Conservation (phyloP, 2,113 vertebrate species). For the Tragelaphus scriptus region DNA sequence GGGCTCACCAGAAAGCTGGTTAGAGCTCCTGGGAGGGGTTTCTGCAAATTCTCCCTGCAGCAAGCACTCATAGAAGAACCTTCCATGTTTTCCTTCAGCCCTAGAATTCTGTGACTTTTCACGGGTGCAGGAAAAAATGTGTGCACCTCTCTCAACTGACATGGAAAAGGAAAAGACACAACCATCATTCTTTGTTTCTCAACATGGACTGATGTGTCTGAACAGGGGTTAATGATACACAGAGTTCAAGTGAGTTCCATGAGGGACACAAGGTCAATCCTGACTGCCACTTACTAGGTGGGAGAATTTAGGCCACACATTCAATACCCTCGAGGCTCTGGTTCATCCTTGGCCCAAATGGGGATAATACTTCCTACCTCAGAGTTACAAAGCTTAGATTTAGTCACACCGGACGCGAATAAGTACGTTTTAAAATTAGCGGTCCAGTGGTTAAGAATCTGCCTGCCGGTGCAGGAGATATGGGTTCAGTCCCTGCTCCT, state of each 20-base stretch:
- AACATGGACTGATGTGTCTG: background rate
- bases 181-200: background rate
- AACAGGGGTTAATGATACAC: background rate
- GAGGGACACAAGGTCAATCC: background rate
- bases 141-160: background rate
- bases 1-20: constrained; percentile 1
- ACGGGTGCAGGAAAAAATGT: background rate
- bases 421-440: background rate
- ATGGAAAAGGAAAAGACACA: background rate
- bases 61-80: background rate
- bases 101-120: background rate
- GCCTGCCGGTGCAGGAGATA: background rate
- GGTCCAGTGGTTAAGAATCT: background rate
- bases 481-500: background rate
- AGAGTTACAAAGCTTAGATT: background rate
- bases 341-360: background rate
- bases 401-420: background rate
- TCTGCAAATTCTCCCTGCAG: background rate
- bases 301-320: background rate
- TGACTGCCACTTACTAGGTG: background rate
- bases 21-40: constrained; percentile 4
- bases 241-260: background rate
- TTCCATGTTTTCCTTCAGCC: background rate
- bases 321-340: background rate
- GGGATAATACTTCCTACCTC: background rate